phyloP scores from a whole-genome alignment of 1,140 invertebrate species.

The Zophobas atratus region DNA sequence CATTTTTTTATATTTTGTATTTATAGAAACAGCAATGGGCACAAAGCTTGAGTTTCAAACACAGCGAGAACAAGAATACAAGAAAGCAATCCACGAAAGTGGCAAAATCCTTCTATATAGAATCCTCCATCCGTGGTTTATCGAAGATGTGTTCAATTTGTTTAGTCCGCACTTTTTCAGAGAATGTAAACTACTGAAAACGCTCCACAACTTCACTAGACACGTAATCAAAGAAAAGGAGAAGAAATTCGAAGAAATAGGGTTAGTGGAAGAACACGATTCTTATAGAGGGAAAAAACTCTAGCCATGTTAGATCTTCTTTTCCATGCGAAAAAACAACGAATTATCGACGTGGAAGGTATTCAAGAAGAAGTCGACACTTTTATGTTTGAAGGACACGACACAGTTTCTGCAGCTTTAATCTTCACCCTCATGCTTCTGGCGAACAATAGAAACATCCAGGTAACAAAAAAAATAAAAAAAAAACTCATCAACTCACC shows the following conservation, averaged over 20 bases:
- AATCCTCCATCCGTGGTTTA: slow-evolving; percentile 75
- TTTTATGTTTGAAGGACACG: slow-evolving; percentile 80
- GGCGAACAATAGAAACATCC: slow-evolving; percentile 61
- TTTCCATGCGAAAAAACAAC: slow-evolving; percentile 72
- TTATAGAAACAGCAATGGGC: slow-evolving; percentile 88
- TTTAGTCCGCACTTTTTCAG: slow-evolving; percentile 67
- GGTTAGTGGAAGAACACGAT: not conserved
- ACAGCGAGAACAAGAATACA: slow-evolving; percentile 74
- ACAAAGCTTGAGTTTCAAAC: slow-evolving; percentile 75
- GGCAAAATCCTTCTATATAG: slow-evolving; percentile 68
- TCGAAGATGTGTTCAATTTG: slow-evolving; percentile 71
- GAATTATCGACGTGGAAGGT: slow-evolving; percentile 72
- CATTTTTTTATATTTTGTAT: not conserved
- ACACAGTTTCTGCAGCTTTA: slow-evolving; percentile 66
- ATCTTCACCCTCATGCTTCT: slow-evolving; percentile 66
- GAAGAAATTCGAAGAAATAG: slow-evolving; percentile 35
- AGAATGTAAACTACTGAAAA: slow-evolving; percentile 70
- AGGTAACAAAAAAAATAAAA: slow-evolving; percentile 63
- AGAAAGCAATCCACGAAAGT: slow-evolving; percentile 70
- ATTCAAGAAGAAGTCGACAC: slow-evolving; percentile 88
- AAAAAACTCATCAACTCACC: not conserved
- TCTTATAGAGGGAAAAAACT: slow-evolving; percentile 68
- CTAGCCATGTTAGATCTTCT: slow-evolving; percentile 87
- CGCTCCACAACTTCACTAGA: slow-evolving; percentile 75
- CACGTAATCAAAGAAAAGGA: slow-evolving; percentile 65